Evolutionary conservation across 1,140 invertebrate genomes (phyloP).

Genomic region (Drosophila tropicalis): DNA sequence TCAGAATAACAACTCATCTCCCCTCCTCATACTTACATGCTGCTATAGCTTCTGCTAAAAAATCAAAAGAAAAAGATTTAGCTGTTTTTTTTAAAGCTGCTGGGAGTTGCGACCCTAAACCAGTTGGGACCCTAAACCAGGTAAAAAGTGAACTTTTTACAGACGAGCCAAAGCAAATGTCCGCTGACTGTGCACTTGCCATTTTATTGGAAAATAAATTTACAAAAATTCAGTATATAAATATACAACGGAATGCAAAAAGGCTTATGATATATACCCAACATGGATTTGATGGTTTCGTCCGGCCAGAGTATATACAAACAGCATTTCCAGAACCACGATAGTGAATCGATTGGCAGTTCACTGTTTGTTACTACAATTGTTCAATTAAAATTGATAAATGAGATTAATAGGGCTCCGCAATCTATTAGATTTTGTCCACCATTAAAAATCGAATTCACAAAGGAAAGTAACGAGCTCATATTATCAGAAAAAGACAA

Average conservation of each 20-base stretch:
- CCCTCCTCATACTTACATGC: slow-evolving; percentile 12
- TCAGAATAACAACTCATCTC: neutral
- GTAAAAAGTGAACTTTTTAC: slow-evolving; percentile 15
- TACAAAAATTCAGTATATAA: slow-evolving; percentile 22
- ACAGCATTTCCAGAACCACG: slow-evolving; percentile 7
- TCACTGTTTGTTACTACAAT: slow-evolving; percentile 1
- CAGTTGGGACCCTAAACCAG: neutral
- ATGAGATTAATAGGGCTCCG: neutral
- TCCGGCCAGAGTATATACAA: slow-evolving; percentile 15
- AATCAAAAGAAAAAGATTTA: slow-evolving; percentile 5
- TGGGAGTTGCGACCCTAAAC: neutral
- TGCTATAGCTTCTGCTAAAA: slow-evolving; percentile 17
- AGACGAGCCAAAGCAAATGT: neutral
- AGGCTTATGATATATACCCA: neutral
- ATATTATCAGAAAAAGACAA: neutral
- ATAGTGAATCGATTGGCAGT: neutral
- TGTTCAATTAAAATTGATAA: slow-evolving; percentile 7
- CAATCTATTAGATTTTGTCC: neutral
- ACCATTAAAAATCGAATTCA: slow-evolving; percentile 5
- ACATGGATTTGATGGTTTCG: neutral
- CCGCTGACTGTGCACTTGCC: too few relatives aligned
- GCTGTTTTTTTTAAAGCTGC: slow-evolving; percentile 1
- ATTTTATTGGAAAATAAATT: neutral
- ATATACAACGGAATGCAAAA: slow-evolving; percentile 11
- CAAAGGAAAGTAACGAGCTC: neutral